Conservation (phyloP, 2,888 invertebrate genomes). For the Heliconius erato region DNA sequence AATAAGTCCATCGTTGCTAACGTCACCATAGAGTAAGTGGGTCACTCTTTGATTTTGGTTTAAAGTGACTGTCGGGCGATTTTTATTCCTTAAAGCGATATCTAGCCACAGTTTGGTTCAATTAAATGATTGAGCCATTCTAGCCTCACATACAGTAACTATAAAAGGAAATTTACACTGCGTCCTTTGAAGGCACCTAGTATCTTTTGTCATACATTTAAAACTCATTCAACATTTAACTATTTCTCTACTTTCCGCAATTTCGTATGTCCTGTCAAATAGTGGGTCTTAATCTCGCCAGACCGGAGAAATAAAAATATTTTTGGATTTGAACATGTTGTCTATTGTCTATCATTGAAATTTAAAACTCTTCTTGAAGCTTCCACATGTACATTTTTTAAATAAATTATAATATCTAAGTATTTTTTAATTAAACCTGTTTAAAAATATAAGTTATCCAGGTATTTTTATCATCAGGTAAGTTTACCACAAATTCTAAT, state of each 20-base stretch:
- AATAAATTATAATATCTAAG: too few relatives aligned
- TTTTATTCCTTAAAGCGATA: neutral
- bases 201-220: neutral
- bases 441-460: neutral
- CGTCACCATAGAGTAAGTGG: neutral
- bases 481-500: neutral
- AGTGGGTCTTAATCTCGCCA: neutral
- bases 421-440: neutral
- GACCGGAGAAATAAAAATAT: neutral
- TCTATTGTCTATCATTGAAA: too few relatives aligned
- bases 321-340: neutral
- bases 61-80: neutral
- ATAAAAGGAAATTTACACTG: neutral
- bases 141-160: neutral
- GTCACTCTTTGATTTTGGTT: neutral
- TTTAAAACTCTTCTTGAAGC: neutral
- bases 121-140: neutral
- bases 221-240: neutral
- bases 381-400: neutral
- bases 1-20: slow-evolving; percentile 9
- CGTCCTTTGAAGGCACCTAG: neutral
- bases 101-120: neutral
- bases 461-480: neutral
- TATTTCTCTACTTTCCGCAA: neutral
- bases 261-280: neutral